These are phyloP conservation scores for Myocastor coypus DNA, from an alignment of 2,113 vertebrate genomes.

Conservation along the genomic window DNA sequence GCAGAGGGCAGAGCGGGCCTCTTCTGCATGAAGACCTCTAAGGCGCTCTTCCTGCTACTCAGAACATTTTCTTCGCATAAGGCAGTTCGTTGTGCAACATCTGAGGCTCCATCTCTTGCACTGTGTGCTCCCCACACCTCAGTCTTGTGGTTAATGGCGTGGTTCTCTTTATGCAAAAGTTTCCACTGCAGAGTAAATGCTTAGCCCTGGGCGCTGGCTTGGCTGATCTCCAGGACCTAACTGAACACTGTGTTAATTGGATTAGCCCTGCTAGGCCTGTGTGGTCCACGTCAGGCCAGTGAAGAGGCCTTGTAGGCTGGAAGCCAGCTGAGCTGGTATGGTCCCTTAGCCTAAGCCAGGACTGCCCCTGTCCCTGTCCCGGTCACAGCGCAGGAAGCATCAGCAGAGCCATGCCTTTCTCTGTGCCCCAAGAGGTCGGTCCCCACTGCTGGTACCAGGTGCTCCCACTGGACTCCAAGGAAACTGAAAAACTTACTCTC, in stretches of 20 bases:
- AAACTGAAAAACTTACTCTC: neutral
- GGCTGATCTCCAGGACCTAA: conserved; percentile 30
- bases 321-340: neutral
- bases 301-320: neutral
- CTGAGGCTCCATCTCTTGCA: neutral
- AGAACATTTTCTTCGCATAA: neutral
- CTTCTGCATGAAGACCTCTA: neutral
- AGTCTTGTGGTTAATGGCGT: neutral
- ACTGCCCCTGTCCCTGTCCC: neutral
- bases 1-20: neutral
- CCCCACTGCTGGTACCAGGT: neutral
- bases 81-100: neutral
- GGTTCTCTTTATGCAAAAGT: neutral
- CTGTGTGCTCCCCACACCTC: conserved; percentile 36
- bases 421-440: neutral
- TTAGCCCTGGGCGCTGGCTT: neutral
- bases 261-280: neutral
- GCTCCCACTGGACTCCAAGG: neutral
- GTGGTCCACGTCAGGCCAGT: neutral
- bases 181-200: neutral
- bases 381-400: too few species aligned
- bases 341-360: neutral
- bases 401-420: neutral
- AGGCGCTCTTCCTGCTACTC: neutral
- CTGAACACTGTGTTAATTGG: conserved; percentile 9